phyloP scores from a whole-genome alignment of 2,888 invertebrate genomes.

The Phlogophora meticulosa region DNA sequence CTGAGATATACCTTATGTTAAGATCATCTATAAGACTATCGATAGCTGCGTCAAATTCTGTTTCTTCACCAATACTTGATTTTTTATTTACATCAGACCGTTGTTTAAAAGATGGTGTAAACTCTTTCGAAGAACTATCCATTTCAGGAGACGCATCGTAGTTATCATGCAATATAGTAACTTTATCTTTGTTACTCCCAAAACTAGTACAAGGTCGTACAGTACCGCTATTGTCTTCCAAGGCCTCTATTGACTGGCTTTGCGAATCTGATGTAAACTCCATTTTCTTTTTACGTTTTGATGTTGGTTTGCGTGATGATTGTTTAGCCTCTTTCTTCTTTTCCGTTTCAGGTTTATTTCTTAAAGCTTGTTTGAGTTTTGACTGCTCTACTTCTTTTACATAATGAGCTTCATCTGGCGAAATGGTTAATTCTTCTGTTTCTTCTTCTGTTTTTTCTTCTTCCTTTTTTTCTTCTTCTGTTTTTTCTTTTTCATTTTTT shows the following conservation, averaged over 20 bases:
- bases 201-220: neutral
- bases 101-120: neutral
- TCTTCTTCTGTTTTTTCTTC: neutral
- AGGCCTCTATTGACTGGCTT: neutral
- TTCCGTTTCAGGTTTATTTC: neutral
- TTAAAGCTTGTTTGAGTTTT: neutral
- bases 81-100: neutral
- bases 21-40: slow-evolving; percentile 25
- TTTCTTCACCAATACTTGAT: neutral
- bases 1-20: slow-evolving; percentile 17
- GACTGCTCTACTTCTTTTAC: neutral
- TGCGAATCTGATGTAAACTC: neutral
- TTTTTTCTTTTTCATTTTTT: neutral
- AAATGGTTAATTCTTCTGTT: neutral
- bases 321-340: neutral
- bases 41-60: slow-evolving; percentile 25
- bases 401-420: neutral
- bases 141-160: neutral
- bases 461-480: neutral
- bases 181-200: neutral
- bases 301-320: neutral
- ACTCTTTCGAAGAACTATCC: neutral
- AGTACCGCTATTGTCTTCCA: neutral
- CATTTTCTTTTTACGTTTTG: neutral
- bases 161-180: neutral